Evolutionary conservation across 2,797 vertebrate species (phyloP), one percentile per base, ranked within the genome.

Genomic region (Sylvilagus floridanus): DNA sequence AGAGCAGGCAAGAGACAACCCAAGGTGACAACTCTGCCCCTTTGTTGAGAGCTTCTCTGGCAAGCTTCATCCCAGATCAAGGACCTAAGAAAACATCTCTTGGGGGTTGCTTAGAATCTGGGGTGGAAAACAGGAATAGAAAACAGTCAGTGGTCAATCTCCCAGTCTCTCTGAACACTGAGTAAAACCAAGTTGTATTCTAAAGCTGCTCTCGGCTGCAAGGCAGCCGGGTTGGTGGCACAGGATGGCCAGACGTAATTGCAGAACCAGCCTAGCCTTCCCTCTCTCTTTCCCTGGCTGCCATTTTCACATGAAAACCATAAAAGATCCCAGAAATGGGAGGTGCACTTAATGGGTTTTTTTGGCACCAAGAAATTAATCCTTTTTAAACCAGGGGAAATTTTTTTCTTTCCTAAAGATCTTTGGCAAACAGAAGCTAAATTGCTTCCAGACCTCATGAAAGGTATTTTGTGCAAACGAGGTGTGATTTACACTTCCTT

Each of bases 401-500:
- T 77, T 96, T 95, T 96, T 96, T 96, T 96, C 88, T 97, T 97
- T 97, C 97, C 97, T 97, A 97, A 97, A 97, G 96, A 97, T 97
- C 97, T 96, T 97, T 97, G 97, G 97, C 97, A 97, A 97, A 97
- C 97, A 97, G 97, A 91, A 97, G 97, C 96, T 95, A 97, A 96
- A 96, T 97, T 97, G 96, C 96, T 97, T 97, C 97, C 97, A 97
- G 97, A 96, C 97, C 95, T 97, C 97, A 97, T 97, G 96, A 97
- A 97, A 97, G 97, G 97, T 97, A 97, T 97, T 97, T 97, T 97
- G 97, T 96, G 96, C 95, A 97, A 97, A 97, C 91, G 97, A 97
- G 97, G 97, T 97, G 97, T 97, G 97, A 97, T 97, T 97, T 97
- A 97, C 96, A 97, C 97, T 97, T 97, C 97, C 97, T 97, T 97